These are phyloP conservation scores for Margaritifera margaritifera DNA, from an alignment of 2,888 invertebrate species.

Conservation along the genomic window DNA sequence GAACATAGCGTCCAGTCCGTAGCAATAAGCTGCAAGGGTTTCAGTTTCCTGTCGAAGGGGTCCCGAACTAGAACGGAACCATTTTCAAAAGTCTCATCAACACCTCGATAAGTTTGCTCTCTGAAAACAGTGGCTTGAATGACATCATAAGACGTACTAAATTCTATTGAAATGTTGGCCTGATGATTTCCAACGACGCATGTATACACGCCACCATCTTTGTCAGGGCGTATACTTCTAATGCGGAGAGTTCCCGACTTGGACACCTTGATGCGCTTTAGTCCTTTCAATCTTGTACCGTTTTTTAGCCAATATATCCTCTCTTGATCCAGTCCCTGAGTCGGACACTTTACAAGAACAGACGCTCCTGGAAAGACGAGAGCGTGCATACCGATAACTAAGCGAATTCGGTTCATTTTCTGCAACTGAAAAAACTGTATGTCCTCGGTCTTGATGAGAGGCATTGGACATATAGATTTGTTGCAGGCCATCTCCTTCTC, in stretches of 20 bases:
- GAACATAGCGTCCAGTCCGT: slow-evolving; percentile 59
- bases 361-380: slow-evolving; percentile 61
- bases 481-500: slow-evolving; percentile 50
- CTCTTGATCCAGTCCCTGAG: slow-evolving; percentile 54
- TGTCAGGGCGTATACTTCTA: slow-evolving; percentile 46
- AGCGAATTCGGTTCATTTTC: slow-evolving; percentile 50
- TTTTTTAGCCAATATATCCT: slow-evolving; percentile 63
- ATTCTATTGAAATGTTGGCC: slow-evolving; percentile 54
- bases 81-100: slow-evolving; percentile 26
- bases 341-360: slow-evolving; percentile 61
- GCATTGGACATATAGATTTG: slow-evolving; percentile 49
- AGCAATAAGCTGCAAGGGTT: slow-evolving; percentile 50
- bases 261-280: slow-evolving; percentile 43
- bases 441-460: slow-evolving; percentile 51
- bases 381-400: slow-evolving; percentile 62
- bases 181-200: slow-evolving; percentile 57
- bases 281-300: slow-evolving; percentile 42
- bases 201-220: slow-evolving; percentile 60
- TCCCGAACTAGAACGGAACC: slow-evolving; percentile 46
- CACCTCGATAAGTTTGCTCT: slow-evolving; percentile 33
- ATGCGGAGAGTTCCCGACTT: slow-evolving; percentile 55
- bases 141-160: slow-evolving; percentile 52
- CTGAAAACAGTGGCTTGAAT: slow-evolving; percentile 51
- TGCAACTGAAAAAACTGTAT: slow-evolving; percentile 59
- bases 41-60: slow-evolving; percentile 51